Conservation (phyloP, 2,113 vertebrate genomes). For the Muscicapa adusta region DNA sequence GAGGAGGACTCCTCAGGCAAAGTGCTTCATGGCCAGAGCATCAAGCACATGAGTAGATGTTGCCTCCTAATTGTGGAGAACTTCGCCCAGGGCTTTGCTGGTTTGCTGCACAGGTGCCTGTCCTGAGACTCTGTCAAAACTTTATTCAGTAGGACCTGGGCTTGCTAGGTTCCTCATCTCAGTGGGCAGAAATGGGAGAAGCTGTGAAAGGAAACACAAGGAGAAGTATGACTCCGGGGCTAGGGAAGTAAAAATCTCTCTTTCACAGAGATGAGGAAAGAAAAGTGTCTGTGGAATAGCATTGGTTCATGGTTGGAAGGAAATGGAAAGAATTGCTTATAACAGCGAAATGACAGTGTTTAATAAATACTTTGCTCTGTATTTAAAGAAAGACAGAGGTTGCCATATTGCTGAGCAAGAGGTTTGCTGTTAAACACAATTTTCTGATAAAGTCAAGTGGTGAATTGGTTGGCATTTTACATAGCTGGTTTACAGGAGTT, state of each 20-base stretch:
- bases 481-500: background rate
- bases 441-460: background rate
- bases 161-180: background rate
- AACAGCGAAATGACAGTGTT: background rate
- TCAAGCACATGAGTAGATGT: background rate
- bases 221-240: accelerated
- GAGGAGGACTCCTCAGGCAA: background rate
- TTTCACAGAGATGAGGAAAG: background rate
- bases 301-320: background rate
- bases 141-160: background rate
- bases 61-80: background rate
- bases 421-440: background rate
- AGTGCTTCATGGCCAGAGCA: background rate
- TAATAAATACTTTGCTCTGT: background rate
- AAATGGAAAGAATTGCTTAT: background rate
- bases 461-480: background rate
- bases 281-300: background rate
- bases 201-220: background rate
- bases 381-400: background rate
- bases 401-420: background rate
- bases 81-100: background rate
- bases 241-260: background rate
- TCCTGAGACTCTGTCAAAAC: background rate
- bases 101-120: background rate
- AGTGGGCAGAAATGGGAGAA: background rate